Evolutionary conservation across 2,113 vertebrate species (phyloP).

Genomic region (Coregonus clupeaformis): DNA sequence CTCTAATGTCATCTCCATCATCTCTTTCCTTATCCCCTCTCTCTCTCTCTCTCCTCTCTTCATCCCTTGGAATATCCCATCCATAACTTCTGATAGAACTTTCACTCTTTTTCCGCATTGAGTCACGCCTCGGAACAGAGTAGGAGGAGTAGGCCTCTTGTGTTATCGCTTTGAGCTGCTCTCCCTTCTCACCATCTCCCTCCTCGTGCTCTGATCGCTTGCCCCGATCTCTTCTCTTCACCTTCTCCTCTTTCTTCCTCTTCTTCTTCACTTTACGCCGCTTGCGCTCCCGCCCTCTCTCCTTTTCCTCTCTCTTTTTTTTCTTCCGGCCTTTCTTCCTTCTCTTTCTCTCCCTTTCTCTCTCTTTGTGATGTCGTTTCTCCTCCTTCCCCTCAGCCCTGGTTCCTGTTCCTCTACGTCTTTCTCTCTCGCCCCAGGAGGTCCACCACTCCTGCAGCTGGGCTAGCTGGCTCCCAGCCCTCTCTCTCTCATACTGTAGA

Average conservation of each 20-base stretch:
- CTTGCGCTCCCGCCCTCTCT: constrained; percentile 72
- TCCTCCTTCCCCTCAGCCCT: constrained; percentile 54
- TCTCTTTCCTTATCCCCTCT: constrained; percentile 56
- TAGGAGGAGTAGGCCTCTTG: constrained; percentile 62
- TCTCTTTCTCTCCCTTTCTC: constrained; percentile 70
- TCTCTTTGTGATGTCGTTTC: constrained; percentile 72
- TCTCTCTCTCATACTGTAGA: constrained; percentile 62
- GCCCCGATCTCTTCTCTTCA: constrained; percentile 55
- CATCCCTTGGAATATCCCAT: constrained; percentile 70
- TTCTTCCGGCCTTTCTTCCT: constrained; percentile 76
- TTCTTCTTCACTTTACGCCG: constrained; percentile 76
- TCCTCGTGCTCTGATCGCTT: constrained; percentile 68
- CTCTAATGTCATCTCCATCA: constrained; percentile 60
- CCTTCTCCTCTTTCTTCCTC: constrained; percentile 72
- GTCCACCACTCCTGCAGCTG: constrained; percentile 80
- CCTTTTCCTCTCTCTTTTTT: constrained; percentile 73
- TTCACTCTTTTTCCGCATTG: constrained; percentile 72
- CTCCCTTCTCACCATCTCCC: constrained; percentile 65
- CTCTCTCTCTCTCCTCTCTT: constrained; percentile 62
- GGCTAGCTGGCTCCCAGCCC: constrained; percentile 67
- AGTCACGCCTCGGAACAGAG: constrained; percentile 64
- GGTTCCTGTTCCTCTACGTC: constrained; percentile 34
- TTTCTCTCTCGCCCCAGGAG: constrained; percentile 73
- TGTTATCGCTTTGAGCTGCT: constrained; percentile 63
- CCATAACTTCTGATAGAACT: constrained; percentile 72